Conservation (phyloP, 2,113 vertebrate species). For the Phoxinus phoxinus region DNA sequence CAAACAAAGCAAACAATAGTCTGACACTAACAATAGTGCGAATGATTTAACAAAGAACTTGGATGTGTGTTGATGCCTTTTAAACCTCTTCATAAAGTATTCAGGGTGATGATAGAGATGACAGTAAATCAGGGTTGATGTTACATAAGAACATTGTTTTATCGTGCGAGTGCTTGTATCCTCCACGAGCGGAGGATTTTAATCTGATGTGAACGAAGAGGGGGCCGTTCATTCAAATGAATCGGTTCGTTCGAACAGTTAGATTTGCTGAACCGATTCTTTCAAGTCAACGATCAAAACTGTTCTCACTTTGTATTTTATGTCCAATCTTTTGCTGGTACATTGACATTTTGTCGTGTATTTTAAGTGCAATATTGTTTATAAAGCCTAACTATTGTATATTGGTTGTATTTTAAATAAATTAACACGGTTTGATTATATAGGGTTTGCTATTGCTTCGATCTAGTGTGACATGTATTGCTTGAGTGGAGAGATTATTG, state of each 20-base stretch:
- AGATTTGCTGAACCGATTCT: background rate
- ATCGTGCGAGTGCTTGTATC: conserved; percentile 44
- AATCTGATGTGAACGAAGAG: conserved; percentile 65
- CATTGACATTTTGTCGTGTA: background rate
- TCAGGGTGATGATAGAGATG: background rate
- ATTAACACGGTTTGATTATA: too few relatives aligned
- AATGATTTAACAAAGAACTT: background rate
- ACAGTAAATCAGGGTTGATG: background rate
- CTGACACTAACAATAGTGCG: background rate
- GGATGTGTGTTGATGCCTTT: background rate
- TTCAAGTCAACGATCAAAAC: background rate
- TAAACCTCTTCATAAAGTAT: background rate
- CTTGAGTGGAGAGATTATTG: too few relatives aligned
- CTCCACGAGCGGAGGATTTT: conserved; percentile 59
- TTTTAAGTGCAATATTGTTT: background rate
- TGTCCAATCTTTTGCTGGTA: background rate
- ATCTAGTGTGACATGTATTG: too few relatives aligned
- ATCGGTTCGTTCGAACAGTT: background rate
- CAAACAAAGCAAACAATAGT: background rate
- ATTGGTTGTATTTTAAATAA: too few relatives aligned
- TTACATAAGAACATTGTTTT: conserved; percentile 62
- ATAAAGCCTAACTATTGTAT: too few relatives aligned
- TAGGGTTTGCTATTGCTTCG: too few relatives aligned
- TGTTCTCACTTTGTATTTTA: background rate
- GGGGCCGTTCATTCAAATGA: conserved; percentile 45